Percentiles rank a stretch among this genome's conserved stretches.
These are phyloP conservation scores for Dinoponera quadriceps DNA, from an alignment of 1,140 invertebrate genomes.

Conservation along the genomic window DNA sequence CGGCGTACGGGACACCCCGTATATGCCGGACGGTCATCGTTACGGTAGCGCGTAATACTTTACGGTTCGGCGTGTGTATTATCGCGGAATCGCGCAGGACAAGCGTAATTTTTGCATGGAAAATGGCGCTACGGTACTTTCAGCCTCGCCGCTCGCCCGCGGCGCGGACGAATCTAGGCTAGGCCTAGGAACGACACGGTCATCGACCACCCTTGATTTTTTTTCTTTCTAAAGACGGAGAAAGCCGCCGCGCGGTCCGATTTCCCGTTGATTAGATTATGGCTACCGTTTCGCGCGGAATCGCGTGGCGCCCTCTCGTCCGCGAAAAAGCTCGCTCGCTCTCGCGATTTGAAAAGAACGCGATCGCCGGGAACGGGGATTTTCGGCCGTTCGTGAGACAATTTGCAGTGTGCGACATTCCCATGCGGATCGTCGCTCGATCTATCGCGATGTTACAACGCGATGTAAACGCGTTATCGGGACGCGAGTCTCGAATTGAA, in stretches of 20 bases:
- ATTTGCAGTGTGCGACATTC: too few species aligned
- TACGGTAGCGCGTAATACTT: conserved; percentile 85
- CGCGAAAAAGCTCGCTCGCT: too few species aligned
- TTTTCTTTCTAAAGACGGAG: conserved; percentile 69
- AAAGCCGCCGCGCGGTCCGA: conserved; percentile 63
- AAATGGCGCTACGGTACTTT: conserved; percentile 80
- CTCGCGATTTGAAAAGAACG: too few species aligned
- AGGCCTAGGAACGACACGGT: conserved; percentile 74
- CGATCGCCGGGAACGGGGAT: too few species aligned
- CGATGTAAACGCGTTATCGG: too few species aligned
- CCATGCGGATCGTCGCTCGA: too few species aligned
- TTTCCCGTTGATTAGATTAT: conserved; percentile 64
- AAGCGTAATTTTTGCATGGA: conserved; percentile 79
- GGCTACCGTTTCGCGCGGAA: conserved; percentile 21
- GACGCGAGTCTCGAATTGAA: too few species aligned
- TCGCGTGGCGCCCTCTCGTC: not conserved
- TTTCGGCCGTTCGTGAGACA: too few species aligned
- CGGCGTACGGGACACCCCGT: conserved; percentile 77
- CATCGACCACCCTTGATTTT: conserved; percentile 74
- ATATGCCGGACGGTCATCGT: conserved; percentile 82
- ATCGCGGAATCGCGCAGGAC: conserved; percentile 79
- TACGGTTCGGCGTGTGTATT: conserved; percentile 83
- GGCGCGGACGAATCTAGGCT: conserved; percentile 76
- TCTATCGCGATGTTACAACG: too few species aligned
- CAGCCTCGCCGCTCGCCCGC: conserved; percentile 70